These are phyloP conservation scores for Alethe diademata DNA, from an alignment of 2,113 vertebrate genomes.

Conservation along the genomic window DNA sequence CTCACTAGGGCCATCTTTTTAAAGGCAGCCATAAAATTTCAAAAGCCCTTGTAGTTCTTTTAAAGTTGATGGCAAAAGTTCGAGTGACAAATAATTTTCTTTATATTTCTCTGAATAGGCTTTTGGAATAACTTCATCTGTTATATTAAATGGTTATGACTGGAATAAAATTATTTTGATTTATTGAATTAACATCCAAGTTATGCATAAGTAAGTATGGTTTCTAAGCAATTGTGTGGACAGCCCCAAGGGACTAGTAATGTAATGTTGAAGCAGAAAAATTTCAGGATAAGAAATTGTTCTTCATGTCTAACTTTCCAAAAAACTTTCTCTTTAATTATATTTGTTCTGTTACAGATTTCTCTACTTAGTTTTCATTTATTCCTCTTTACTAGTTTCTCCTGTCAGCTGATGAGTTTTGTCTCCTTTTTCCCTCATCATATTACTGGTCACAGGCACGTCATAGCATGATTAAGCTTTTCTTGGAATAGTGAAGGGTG, in stretches of 20 bases:
- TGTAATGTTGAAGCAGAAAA: not conserved
- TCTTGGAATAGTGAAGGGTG: not conserved
- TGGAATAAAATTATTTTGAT: not conserved
- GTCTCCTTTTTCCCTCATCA: not conserved
- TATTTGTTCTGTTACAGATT: not conserved
- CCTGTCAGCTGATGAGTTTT: not conserved
- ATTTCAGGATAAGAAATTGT: not conserved
- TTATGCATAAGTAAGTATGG: not conserved
- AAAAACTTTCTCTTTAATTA: not conserved
- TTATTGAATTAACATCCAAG: not conserved
- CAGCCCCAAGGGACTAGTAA: not conserved
- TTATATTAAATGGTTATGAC: not conserved
- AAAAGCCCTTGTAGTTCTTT: not conserved
- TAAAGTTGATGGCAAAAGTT: not conserved
- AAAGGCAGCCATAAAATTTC: not conserved
- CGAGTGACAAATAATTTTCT: not conserved
- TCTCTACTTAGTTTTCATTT: not conserved
- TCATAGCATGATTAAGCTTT: not conserved
- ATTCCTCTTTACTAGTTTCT: not conserved
- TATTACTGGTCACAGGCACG: not conserved
- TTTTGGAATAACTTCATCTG: not conserved
- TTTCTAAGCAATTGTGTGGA: not conserved
- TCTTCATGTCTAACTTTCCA: not conserved
- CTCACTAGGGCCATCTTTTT: not conserved
- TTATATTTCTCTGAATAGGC: not conserved